Percentiles rank a stretch among this genome's conserved stretches.
phyloP scores from a whole-genome alignment of 2,113 vertebrate genomes.

The Gasterosteus aculeatus region DNA sequence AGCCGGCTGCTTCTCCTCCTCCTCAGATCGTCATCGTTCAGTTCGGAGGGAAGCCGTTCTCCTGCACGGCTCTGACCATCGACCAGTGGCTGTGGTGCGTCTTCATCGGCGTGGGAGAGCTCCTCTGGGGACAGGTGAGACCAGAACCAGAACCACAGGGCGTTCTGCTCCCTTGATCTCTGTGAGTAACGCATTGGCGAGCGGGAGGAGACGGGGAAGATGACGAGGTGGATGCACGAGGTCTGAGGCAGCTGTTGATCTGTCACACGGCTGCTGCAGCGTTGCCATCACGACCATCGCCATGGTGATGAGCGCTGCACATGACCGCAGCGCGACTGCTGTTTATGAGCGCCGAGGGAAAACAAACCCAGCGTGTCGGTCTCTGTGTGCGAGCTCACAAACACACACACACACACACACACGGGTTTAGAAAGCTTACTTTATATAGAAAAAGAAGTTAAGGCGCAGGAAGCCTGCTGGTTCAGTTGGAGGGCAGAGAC shows the following conservation, averaged over 20 bases:
- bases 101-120: constrained; percentile 94
- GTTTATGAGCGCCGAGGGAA: constrained; percentile 53
- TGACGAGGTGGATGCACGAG: constrained; percentile 30
- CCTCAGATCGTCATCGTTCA: constrained; percentile 94
- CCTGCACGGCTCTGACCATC: constrained; percentile 89
- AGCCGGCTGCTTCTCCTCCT: neutral
- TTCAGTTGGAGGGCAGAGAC: constrained; percentile 53
- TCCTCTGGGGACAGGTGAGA: constrained; percentile 98
- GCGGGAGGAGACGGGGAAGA: neutral
- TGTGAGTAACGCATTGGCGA: neutral
- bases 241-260: constrained; percentile 37
- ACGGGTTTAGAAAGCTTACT: constrained; percentile 2
- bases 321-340: constrained; percentile 62
- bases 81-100: constrained; percentile 98
- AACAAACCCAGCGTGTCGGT: constrained; percentile 56
- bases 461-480: constrained; percentile 18
- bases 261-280: constrained; percentile 35
- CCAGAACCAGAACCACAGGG: neutral
- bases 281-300: constrained; percentile 67
- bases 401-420: constrained; percentile 7
- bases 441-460: constrained; percentile 12
- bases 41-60: constrained; percentile 96
- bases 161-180: neutral
- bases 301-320: constrained; percentile 70
- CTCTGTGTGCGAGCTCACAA: constrained; percentile 40